Evolutionary conservation across 53 echinoderm and acorn worm genomes (phyloP), one percentile per base, ranked within the genome.

Genomic region (Stichopus horrens): DNA sequence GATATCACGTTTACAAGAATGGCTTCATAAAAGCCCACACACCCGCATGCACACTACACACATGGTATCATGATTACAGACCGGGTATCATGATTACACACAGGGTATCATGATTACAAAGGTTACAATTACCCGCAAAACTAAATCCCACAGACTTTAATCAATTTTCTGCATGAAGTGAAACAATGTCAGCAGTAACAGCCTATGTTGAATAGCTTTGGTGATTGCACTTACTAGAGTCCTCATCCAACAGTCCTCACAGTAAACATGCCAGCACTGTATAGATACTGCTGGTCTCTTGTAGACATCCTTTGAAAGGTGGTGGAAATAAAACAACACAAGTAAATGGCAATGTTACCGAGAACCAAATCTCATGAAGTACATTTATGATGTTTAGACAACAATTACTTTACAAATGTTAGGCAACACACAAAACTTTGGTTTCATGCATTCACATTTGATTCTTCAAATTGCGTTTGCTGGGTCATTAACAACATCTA

Each of bases 251-350:
- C 98, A 98, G 21, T 98, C 94, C 60, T 98, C 92, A 90, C 98
- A 98, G 76, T 96, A 96, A 23, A 98, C 98, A 91, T 98, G 98
- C 98, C 98, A 98, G 77, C 98, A 98, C 80, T 98, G 98, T 53
- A 98, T 90, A 51, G 98, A 98, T 16, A 96, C 93, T 14, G 94
- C 73, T 14, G 98, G 94, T 1, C 63, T 90, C 67, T 83, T 95
- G 86, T 96, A 98, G 0, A 91, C 63, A 57, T 94, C 97, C 96
- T 86, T 9, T 7, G 66, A 67, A 18, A 71, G 54, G 0, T 7
- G 8, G 53, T 4, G 8, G 53, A 55, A 53, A 86, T 73, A n/a
- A 66, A 18, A 63, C 1, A 37, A 37, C 37, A 37, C 37, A 37
- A 37, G 37, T 37, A 37, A 37, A 37, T 37, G 37, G 37, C 37